Base-by-base conservation (phyloP, 2,888 invertebrate genomes). In the Andrena chrysosceles region DNA sequence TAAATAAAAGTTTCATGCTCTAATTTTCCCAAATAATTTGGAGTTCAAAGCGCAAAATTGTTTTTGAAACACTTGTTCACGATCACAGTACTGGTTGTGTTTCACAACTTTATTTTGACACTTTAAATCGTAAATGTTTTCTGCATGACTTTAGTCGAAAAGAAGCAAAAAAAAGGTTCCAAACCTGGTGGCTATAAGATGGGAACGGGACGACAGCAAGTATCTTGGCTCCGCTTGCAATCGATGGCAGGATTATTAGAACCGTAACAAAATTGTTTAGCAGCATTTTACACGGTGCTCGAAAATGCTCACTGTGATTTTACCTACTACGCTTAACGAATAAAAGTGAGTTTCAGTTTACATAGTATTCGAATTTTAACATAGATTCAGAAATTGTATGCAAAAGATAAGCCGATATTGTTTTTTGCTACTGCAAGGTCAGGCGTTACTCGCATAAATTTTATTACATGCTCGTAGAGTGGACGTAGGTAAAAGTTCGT, bases 111-210 rank as follows among this genome's bases (percentile, higher is more conserved):
- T 16, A 42, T 1, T 4, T 16, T 16, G 42, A 1, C 42, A 42
- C 4, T 42, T 42, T 16, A 16, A 42, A 42, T 16, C 42, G 4
- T 16, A 42, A 13, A 16, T 4, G 42, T 16, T 4, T 42, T 42
- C 4, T 42, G 42, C 4, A 13, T 13, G 16, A 16, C 4, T 16
- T 42, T 42, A 42, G 4, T 42, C 16, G 42, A 26, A 56, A 56
- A 56, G 4, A 23, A 16, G 3, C 8, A 20, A 13, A 20, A 56
- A 56, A 26, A 33, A 26, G 23, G 16, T 1, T 10, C n/a, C 26
- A 48, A 20, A 81, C 72, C 77, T 81, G 76, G 52, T 80, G 76
- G 8, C 77, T 73, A 33, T 54, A 49, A 10, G 78, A 52, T 7
- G 78, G 78, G 56, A 56, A 68, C 7, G 78, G 78, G 35, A 56